Evolutionary conservation across 2,888 invertebrate species (phyloP).

Genomic region (Phasia obesa): DNA sequence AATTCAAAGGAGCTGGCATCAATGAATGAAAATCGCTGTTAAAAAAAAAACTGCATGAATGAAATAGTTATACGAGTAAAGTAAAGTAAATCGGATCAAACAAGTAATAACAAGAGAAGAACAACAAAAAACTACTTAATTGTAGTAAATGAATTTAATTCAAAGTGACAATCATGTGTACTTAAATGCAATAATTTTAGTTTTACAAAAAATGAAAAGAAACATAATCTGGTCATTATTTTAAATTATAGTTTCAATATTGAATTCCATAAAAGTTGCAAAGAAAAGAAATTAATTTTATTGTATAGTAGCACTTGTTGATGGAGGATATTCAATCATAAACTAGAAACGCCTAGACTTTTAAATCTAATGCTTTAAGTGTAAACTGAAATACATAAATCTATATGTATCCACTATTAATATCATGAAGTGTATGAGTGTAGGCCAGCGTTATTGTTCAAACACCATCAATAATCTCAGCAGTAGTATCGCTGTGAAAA

Average conservation of each 20-base stretch:
- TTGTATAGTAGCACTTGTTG: constrained; percentile 61
- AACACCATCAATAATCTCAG: not conserved
- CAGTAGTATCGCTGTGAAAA: constrained; percentile 6
- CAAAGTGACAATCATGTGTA: constrained; percentile 39
- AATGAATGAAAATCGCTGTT: constrained; percentile 6
- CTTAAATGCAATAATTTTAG: constrained; percentile 43
- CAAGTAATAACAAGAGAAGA: not conserved
- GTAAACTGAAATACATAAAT: constrained; percentile 1
- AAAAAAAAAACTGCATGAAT: constrained; percentile 16
- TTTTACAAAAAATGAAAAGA: constrained; percentile 7
- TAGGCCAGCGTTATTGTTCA: not conserved
- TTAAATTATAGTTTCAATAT: constrained; percentile 60
- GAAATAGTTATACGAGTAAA: too few relatives aligned
- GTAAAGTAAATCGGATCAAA: constrained; percentile 41
- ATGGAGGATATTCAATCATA: constrained; percentile 18
- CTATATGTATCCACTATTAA: constrained; percentile 4
- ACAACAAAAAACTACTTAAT: constrained; percentile 22
- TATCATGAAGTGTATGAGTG: constrained; percentile 9
- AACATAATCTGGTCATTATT: constrained; percentile 61
- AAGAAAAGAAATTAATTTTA: not conserved
- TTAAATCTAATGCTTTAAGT: not conserved
- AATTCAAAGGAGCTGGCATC: not conserved
- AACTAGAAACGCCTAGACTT: constrained; percentile 28
- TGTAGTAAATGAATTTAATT: constrained; percentile 38
- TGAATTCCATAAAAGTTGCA: constrained; percentile 22